phyloP scores from a whole-genome alignment of 2,113 vertebrate species.

The Coptodon rendalli region DNA sequence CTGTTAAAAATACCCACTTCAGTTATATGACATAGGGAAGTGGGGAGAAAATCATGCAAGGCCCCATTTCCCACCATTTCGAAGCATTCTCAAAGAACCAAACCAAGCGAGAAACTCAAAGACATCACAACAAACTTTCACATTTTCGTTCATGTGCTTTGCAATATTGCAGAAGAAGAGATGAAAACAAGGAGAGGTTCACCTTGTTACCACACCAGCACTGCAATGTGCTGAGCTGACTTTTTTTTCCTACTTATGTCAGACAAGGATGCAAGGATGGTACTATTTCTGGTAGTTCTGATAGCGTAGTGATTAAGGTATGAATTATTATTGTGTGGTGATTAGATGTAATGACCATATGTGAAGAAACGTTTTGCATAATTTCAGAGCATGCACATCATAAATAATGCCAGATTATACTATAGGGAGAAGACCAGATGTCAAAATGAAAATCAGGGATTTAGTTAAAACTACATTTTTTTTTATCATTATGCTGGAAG shows the following conservation, averaged over 20 bases:
- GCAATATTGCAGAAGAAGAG: neutral
- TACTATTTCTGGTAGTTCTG: neutral
- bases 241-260: neutral
- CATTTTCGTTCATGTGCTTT: neutral
- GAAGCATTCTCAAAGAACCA: neutral
- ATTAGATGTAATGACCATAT: neutral
- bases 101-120: neutral
- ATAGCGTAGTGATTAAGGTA: neutral
- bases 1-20: slow-evolving; percentile 50
- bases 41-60: neutral
- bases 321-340: neutral
- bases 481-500: neutral
- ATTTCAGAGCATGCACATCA: neutral
- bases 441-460: neutral
- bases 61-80: neutral
- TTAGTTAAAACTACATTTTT: neutral
- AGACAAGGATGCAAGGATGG: neutral
- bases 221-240: neutral
- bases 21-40: neutral
- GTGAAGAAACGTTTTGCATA: neutral
- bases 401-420: neutral
- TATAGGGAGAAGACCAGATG: neutral
- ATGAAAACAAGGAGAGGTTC: neutral
- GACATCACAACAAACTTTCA: slow-evolving; percentile 12
- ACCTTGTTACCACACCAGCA: neutral